Percentiles rank a stretch among this genome's conserved stretches.
These are phyloP conservation scores for Hydra vulgaris DNA, from an alignment of 30 jellyfish, hydroid and myxozoan species.

Conservation along the genomic window DNA sequence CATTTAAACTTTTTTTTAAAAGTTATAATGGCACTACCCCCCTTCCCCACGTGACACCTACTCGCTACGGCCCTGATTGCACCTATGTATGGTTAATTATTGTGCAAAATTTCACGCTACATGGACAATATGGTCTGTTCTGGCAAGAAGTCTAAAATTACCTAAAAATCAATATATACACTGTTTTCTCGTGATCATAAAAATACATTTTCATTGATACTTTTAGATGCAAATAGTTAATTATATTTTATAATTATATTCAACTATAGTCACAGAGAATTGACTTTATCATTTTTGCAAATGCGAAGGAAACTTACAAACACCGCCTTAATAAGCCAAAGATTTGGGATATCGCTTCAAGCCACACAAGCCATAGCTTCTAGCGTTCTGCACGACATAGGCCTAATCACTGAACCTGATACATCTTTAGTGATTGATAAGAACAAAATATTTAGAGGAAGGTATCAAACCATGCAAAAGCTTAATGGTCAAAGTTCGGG, in stretches of 20 bases:
- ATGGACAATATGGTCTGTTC: no score
- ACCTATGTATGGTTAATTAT: neutral
- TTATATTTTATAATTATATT: no score
- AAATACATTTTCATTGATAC: no score
- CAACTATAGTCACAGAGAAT: neutral
- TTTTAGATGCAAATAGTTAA: no score
- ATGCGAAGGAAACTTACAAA: neutral
- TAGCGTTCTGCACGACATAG: neutral
- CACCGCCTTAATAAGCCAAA: neutral
- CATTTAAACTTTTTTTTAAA: no score
- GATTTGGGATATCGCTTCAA: neutral
- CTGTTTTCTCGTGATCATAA: no score
- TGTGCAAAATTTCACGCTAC: no score
- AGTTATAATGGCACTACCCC: no score
- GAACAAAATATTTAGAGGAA: neutral
- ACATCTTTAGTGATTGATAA: neutral
- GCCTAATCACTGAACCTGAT: neutral
- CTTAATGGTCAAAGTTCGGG: neutral
- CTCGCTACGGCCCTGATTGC: neutral
- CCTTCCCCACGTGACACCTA: no score
- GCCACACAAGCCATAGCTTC: neutral
- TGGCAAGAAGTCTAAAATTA: neutral
- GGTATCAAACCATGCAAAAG: neutral
- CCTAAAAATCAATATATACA: no score
- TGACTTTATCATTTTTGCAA: neutral